These are phyloP conservation scores for Zoanthus gigantus DNA, from an alignment of 92 coral and sea anemone species.

Conservation along the genomic window DNA sequence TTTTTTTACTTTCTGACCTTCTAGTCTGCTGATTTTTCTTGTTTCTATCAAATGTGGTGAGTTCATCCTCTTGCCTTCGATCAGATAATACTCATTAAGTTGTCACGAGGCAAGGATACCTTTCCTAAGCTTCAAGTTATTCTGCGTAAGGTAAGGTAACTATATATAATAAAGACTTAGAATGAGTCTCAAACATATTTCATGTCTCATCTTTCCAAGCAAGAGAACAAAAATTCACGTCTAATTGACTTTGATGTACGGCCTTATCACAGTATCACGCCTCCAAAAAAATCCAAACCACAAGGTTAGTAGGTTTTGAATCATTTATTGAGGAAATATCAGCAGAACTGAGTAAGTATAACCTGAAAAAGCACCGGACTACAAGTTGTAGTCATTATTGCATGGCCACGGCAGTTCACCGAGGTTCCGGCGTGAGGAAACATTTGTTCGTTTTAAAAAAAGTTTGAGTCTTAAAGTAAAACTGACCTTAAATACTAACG, in stretches of 20 bases:
- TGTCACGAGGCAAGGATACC: neutral
- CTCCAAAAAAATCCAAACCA: constrained; percentile 32
- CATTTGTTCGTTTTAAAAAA: too few species aligned
- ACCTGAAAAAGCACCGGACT: too few species aligned
- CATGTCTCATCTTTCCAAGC: neutral
- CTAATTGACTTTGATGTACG: constrained; percentile 10
- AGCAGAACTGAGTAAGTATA: neutral
- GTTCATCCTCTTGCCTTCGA: constrained; percentile 15
- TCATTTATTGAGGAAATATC: constrained; percentile 22
- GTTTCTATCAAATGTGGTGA: neutral
- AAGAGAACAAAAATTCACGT: neutral
- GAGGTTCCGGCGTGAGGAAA: too few species aligned
- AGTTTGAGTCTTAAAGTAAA: neutral
- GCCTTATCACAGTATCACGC: neutral
- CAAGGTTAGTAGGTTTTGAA: constrained; percentile 15
- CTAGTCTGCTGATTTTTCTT: neutral
- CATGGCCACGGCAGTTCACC: too few species aligned
- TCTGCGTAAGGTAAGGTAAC: neutral
- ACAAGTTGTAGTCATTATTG: too few species aligned
- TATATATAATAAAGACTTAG: neutral
- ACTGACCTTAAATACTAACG: neutral
- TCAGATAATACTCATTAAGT: neutral
- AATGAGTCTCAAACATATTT: neutral
- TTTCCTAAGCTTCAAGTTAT: neutral
- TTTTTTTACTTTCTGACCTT: neutral